Evolutionary conservation across 2,888 invertebrate genomes (phyloP).

Genomic region (Leptodirus hochenwartii): DNA sequence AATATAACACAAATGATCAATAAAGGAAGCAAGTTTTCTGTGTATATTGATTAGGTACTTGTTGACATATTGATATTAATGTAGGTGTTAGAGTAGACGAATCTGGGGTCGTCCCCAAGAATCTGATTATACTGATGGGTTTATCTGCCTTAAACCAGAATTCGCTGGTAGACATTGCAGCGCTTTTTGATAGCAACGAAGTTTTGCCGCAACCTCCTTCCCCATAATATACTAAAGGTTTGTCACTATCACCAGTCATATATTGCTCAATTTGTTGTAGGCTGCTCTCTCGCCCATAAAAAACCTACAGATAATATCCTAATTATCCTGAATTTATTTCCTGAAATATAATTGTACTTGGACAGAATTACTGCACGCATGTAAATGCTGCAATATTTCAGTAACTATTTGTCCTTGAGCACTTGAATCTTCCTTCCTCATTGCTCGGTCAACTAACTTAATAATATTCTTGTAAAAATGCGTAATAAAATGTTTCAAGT

Average conservation of each 20-base stretch:
- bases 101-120: conserved; percentile 93
- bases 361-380: conserved; percentile 87
- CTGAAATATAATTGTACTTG: conserved; percentile 6
- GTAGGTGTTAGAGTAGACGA: conserved; percentile 89
- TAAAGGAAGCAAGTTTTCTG: not conserved
- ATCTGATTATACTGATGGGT: conserved; percentile 77
- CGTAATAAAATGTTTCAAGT: conserved; percentile 81
- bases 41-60: conserved; percentile 48
- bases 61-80: conserved; percentile 86
- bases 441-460: conserved; percentile 82
- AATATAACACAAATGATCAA: no score
- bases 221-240: conserved; percentile 82
- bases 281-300: conserved; percentile 82
- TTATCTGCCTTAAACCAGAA: conserved; percentile 56
- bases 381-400: conserved; percentile 85
- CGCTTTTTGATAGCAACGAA: conserved; percentile 82
- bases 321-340: not conserved
- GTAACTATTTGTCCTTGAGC: conserved; percentile 88
- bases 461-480: conserved; percentile 88
- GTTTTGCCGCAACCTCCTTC: conserved; percentile 98
- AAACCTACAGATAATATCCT: conserved; percentile 37
- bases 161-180: conserved; percentile 51
- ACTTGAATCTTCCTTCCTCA: conserved; percentile 89
- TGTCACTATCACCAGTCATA: conserved; percentile 69
- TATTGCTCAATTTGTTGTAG: conserved; percentile 62